These are phyloP conservation scores for Spilogale gracilis DNA, from an alignment of 2,113 vertebrate species.

Conservation along the genomic window DNA sequence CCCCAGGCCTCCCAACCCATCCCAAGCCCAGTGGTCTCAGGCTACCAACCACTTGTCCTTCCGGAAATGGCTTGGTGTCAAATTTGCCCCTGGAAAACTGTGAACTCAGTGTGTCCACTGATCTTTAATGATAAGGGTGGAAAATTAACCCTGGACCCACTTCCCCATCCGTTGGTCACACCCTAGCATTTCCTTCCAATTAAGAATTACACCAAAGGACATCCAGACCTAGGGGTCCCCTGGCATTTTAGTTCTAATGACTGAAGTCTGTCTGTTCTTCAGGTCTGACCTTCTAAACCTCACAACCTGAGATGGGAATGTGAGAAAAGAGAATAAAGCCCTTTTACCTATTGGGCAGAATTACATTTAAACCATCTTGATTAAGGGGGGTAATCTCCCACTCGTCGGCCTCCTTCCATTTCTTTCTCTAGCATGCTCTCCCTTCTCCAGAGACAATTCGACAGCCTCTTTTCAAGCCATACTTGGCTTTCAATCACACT, in stretches of 20 bases:
- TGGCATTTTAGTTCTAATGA: background rate
- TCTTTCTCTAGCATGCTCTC: background rate
- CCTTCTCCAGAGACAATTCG: conserved; percentile 50
- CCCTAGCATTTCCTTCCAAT: background rate
- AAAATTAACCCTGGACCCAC: background rate
- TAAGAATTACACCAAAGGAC: background rate
- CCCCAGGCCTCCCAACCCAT: background rate
- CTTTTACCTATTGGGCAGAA: background rate
- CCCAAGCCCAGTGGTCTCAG: background rate
- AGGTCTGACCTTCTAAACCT: background rate
- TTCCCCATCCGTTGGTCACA: conserved; percentile 9
- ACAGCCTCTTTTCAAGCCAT: conserved; percentile 37
- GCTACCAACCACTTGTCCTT: background rate
- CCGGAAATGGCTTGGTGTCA: background rate
- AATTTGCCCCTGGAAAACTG: background rate
- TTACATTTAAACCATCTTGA: background rate
- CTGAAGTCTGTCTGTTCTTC: background rate
- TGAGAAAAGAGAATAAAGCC: background rate
- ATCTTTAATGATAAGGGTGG: background rate
- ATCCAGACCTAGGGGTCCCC: background rate
- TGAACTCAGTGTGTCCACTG: background rate
- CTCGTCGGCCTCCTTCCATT: background rate
- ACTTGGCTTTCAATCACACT: conserved; percentile 66
- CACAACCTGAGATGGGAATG: background rate
- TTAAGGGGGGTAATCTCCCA: background rate